Conservation (phyloP, 1,140 invertebrate genomes). For the Diuraphis noxia region DNA sequence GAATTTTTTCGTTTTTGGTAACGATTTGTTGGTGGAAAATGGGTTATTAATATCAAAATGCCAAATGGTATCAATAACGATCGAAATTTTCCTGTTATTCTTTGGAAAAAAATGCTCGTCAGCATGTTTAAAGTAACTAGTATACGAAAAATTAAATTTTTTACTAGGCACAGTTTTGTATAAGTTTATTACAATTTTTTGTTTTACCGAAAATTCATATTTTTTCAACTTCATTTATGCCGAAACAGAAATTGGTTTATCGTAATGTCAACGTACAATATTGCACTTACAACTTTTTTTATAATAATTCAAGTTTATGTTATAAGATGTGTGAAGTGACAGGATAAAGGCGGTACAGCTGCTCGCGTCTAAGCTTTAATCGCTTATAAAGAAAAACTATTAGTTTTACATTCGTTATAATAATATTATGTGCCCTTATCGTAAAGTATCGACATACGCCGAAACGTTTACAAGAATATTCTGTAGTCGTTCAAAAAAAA, state of each 20-base stretch:
- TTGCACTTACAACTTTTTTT: neutral
- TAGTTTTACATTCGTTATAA: neutral
- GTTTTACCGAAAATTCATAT: neutral
- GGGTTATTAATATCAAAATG: no score
- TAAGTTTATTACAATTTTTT: neutral
- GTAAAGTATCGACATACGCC: neutral
- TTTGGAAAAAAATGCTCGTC: no score
- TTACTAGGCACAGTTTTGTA: neutral
- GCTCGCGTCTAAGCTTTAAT: neutral
- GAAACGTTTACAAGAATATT: neutral
- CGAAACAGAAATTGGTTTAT: neutral
- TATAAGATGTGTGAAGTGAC: neutral
- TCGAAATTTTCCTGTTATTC: neutral
- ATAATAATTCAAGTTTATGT: neutral
- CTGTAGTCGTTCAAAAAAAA: no score
- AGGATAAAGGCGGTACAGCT: neutral
- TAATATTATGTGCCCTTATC: neutral
- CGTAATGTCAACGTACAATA: neutral
- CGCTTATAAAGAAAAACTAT: neutral
- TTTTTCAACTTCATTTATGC: neutral
- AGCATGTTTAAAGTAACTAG: no score
- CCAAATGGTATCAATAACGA: neutral
- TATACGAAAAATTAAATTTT: neutral
- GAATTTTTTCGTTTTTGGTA: neutral
- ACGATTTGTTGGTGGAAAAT: neutral